Evolutionary conservation across 2,797 vertebrate species (phyloP).

Genomic region (Pitangus sulphuratus): DNA sequence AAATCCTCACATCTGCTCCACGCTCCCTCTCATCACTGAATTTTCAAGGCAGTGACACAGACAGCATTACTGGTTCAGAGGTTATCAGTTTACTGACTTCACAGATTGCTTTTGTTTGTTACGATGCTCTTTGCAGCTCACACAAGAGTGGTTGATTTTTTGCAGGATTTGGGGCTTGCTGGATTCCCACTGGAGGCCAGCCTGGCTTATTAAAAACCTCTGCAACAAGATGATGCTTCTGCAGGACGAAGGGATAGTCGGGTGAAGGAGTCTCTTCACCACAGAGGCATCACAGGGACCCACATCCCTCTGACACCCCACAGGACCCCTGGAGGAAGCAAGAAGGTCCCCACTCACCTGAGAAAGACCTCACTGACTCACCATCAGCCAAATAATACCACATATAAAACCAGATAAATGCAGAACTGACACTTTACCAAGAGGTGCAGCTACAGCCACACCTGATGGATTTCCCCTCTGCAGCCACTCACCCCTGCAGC

Average conservation of each 20-base stretch:
- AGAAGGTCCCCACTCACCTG: fast-evolving
- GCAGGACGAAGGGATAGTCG: neutral
- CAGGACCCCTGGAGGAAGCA: fast-evolving
- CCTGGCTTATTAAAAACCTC: neutral
- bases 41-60: neutral
- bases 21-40: fast-evolving
- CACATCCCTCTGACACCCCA: neutral
- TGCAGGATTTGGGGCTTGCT: neutral
- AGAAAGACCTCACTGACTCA: neutral
- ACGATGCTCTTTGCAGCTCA: fast-evolving
- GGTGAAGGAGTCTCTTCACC: neutral
- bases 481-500: too few species aligned
- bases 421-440: fast-evolving
- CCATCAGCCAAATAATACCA: fast-evolving
- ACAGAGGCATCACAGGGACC: neutral
- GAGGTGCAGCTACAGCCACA: fast-evolving
- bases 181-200: neutral
- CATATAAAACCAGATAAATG: fast-evolving
- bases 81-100: neutral
- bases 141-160: fast-evolving
- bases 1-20: neutral
- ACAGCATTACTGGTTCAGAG: neutral
- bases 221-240: neutral
- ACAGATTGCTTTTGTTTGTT: neutral
- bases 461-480: neutral